Evolutionary conservation across 2,113 vertebrate species (phyloP).

Genomic region (Leucopsar rothschildi): DNA sequence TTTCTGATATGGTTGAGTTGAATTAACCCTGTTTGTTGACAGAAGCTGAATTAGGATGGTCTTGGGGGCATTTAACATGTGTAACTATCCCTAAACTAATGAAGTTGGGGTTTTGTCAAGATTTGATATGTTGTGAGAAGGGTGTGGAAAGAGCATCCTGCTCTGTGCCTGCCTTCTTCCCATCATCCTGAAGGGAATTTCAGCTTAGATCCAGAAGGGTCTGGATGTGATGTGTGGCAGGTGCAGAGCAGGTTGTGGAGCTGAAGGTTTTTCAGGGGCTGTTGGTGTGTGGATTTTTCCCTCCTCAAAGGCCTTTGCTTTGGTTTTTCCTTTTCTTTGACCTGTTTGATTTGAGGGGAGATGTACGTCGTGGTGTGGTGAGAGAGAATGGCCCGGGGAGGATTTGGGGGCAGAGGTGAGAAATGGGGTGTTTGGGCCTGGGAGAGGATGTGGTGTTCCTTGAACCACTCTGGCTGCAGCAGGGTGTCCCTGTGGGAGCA

Average conservation of each 20-base stretch:
- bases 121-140: neutral
- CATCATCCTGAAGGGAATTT: neutral
- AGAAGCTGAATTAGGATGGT: neutral
- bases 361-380: constrained; percentile 35
- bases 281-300: constrained; percentile 15
- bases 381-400: neutral
- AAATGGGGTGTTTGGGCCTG: constrained; percentile 23
- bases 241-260: neutral
- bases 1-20: neutral
- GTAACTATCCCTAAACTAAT: neutral
- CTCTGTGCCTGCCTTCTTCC: neutral
- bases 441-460: neutral
- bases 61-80: neutral
- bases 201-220: neutral
- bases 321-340: constrained; percentile 46
- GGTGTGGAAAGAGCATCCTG: neutral
- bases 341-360: constrained; percentile 46
- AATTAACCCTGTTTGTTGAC: neutral
- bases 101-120: neutral
- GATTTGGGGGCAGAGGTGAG: constrained; percentile 7
- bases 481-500: neutral
- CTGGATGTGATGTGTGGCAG: neutral
- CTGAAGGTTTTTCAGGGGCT: neutral
- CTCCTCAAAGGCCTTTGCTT: constrained; percentile 39
- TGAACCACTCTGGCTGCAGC: constrained; percentile 26